phyloP scores from a whole-genome alignment of 1,140 invertebrate species.

The Heliconius hewitsoni region DNA sequence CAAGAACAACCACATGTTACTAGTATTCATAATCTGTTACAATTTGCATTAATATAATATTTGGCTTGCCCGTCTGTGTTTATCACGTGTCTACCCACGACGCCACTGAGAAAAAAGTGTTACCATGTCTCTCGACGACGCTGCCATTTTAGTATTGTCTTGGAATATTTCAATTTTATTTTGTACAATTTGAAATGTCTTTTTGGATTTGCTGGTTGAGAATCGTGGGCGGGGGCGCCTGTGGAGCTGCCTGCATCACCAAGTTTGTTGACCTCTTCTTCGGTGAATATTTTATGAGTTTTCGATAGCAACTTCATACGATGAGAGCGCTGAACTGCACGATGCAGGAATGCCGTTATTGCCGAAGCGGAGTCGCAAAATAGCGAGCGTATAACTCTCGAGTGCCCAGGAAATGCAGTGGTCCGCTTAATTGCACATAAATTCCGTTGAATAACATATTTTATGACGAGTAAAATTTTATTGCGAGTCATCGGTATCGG shows the following conservation, averaged over 20 bases:
- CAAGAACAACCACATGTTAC: conserved; percentile 12
- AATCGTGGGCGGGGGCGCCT: conserved; percentile 17
- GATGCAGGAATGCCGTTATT: conserved; percentile 28
- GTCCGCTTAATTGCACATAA: conserved; percentile 36
- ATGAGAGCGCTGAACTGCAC: conserved; percentile 33
- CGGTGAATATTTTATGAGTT: conserved; percentile 48
- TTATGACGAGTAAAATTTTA: conserved; percentile 32
- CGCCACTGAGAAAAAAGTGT: conserved; percentile 10
- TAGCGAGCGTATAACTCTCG: conserved; percentile 25
- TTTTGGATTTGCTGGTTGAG: not conserved
- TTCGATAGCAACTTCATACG: conserved; percentile 49
- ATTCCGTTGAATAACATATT: conserved; percentile 35
- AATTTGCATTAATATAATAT: conserved; percentile 21
- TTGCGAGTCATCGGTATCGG: conserved; percentile 17
- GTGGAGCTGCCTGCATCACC: conserved; percentile 31
- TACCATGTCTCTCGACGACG: conserved; percentile 20
- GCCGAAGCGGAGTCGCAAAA: conserved; percentile 31
- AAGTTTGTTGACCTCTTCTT: conserved; percentile 53
- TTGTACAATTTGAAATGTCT: not conserved
- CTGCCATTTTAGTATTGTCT: conserved; percentile 27
- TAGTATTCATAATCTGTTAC: conserved; percentile 21
- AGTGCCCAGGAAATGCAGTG: conserved; percentile 40
- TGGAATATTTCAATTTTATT: not conserved
- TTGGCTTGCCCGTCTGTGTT: conserved; percentile 14
- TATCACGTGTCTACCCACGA: conserved; percentile 20